Base-by-base conservation (phyloP, 2,113 vertebrate species). In the Pteronura brasiliensis region DNA sequence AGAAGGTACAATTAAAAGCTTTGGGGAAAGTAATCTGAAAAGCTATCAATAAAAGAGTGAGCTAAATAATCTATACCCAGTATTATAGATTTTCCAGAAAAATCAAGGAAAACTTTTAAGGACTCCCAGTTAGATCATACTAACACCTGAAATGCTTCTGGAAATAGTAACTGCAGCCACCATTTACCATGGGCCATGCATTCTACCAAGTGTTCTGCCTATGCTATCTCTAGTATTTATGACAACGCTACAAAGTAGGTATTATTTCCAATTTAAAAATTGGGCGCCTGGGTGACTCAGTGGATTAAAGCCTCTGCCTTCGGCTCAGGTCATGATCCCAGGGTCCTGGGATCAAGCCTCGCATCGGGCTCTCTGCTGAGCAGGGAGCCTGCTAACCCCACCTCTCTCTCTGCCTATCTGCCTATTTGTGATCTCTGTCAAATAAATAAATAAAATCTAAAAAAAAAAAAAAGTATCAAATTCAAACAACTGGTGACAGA, bases 31-130 rank as follows among this genome's bases (percentile, higher is more conserved):
- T 65, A 52, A 86, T 47, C 36, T 86, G 13, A 87, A 95, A 95
- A 79, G 29, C 21, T 79, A 57, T 14, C 74, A 71, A 71, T 69
- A 65, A 52, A 52, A 65, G 85, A 92, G 8, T 76, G 18, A 55
- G 85, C 49, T 93, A 94, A 96, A 86, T 89, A 91, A 20, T 34
- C 39, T 89, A 74, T 47, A 74, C 2, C 18, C 18, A 87, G n/a
- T 65, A 79, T 85, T 59, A 91, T 34, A 76, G 3, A 92, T 52
- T 95, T 96, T 96, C 76, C 76, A 93, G 63, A 76, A 36, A 36
- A 93, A 86, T 59, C 15, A 93, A 77, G 77, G 47, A 93, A 95
- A 97, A 21, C 42, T 93, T 81, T 52, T 93, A 80, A 94, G 47
- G 63, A 93, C 69, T 92, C 36, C 42, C 47, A 92, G 7, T 74